Evolutionary conservation across 2,113 vertebrate species (phyloP), one percentile per base, ranked within the genome.

Genomic region (Eira barbara): DNA sequence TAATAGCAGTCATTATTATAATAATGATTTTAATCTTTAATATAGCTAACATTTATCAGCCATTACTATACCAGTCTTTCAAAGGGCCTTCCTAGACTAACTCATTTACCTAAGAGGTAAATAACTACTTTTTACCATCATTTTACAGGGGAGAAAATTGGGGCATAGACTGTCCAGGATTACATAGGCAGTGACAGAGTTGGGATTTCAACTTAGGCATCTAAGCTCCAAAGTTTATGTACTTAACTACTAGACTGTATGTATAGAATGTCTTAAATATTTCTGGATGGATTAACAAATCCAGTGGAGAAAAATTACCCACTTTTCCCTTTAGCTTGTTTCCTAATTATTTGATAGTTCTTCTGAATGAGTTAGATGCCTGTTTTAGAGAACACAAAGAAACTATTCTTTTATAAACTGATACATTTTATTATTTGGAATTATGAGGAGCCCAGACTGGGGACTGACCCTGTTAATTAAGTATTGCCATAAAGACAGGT

Each of bases 171-270:
- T 71, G 4, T 42, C 17, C 3, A 71, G 49, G 34, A 55, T 92
- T 73, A 71, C 29, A 8, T 31, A 84, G 67, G 39, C n/a, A 84
- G 5, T 79, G 61, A 45, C n/a, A 95, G 86, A 89, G 67, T 4
- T 93, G 61, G 27, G 8, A 85, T 55, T 95, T 88, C 79, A 95
- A 47, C 95, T 95, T 94, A 92, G 45, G 31, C 17, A 29, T 55
- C 4, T 55, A 15, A 13, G 2, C 47, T 80, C 20, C 20, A 59
- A 89, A 94, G 17, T 52, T 76, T 57, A 25, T 90, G 42, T 83
- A 3, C 81, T n/a, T 74, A 93, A 45, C 47, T 55, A 34, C 31
- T 17, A 55, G 25, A 36, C 65, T 85, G 4, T 31, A 29, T 18
- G 3, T 55, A 36, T 12, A 59, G 14, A 39, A 59, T 3, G 52